Conservation (phyloP, 2,113 vertebrate genomes). For the Setophaga petechia region DNA sequence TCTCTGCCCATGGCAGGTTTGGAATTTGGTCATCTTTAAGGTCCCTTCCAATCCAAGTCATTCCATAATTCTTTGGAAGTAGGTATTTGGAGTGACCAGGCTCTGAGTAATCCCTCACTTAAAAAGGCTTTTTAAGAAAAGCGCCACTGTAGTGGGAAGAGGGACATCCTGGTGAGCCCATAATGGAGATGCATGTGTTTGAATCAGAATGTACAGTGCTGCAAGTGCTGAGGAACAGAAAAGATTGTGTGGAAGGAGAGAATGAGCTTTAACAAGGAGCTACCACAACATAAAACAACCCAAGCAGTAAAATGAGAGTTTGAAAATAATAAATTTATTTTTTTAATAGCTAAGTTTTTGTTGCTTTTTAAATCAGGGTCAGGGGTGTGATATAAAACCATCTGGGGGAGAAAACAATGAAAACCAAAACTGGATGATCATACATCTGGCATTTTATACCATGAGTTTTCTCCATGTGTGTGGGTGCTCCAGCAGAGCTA, state of each 20-base stretch:
- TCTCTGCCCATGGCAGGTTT: not conserved
- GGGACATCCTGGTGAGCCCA: not conserved
- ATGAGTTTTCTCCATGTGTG: not conserved
- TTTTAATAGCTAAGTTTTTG: not conserved
- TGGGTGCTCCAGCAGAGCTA: not conserved
- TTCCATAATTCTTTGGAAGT: not conserved
- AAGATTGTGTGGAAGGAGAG: not conserved
- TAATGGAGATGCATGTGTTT: not conserved
- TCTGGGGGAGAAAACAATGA: not conserved
- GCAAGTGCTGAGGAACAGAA: not conserved
- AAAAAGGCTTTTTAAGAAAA: not conserved
- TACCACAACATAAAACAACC: not conserved
- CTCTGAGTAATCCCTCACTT: not conserved
- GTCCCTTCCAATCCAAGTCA: not conserved
- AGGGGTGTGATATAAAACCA: not conserved
- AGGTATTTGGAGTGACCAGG: not conserved
- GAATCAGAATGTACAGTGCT: not conserved
- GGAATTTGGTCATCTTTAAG: not conserved
- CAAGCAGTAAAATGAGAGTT: not conserved
- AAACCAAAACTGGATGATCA: not conserved
- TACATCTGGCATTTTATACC: not conserved
- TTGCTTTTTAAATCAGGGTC: not conserved
- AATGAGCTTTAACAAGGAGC: not conserved
- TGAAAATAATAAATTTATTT: not conserved
- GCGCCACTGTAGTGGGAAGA: not conserved